These are phyloP conservation scores for Phalanger gymnotis DNA, from an alignment of 2,797 vertebrate genomes.

Conservation along the genomic window DNA sequence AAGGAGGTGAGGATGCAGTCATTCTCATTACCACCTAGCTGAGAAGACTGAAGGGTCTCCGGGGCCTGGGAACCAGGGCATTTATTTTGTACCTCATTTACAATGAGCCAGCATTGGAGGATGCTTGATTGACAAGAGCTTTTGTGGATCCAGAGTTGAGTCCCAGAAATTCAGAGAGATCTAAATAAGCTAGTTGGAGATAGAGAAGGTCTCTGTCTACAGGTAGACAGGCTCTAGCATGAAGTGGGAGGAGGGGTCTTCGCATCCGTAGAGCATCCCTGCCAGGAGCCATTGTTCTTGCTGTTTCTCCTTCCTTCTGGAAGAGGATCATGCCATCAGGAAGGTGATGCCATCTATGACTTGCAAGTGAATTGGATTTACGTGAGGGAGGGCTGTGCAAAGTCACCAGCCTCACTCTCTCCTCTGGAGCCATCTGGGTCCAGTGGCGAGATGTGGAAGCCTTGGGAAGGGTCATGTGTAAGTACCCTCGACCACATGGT, in stretches of 20 bases:
- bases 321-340: too few species aligned
- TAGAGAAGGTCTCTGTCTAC: not conserved
- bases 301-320: too few species aligned
- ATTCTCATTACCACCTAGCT: not conserved
- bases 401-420: too few species aligned
- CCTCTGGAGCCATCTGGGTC: too few species aligned
- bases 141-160: not conserved
- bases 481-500: not conserved
- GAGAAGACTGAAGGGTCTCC: not conserved
- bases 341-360: too few species aligned
- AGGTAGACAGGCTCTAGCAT: not conserved
- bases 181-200: not conserved
- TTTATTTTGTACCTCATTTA: not conserved
- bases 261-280: not conserved
- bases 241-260: not conserved
- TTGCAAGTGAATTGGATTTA: too few species aligned
- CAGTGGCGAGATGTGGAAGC: not conserved
- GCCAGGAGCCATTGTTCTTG: not conserved
- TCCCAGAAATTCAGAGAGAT: not conserved
- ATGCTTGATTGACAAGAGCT: not conserved
- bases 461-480: not conserved
- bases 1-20: not conserved
- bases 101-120: not conserved
- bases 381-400: too few species aligned
- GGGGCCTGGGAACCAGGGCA: not conserved